Conservation (phyloP, 2,888 invertebrate genomes). For the Melieria omissa region DNA sequence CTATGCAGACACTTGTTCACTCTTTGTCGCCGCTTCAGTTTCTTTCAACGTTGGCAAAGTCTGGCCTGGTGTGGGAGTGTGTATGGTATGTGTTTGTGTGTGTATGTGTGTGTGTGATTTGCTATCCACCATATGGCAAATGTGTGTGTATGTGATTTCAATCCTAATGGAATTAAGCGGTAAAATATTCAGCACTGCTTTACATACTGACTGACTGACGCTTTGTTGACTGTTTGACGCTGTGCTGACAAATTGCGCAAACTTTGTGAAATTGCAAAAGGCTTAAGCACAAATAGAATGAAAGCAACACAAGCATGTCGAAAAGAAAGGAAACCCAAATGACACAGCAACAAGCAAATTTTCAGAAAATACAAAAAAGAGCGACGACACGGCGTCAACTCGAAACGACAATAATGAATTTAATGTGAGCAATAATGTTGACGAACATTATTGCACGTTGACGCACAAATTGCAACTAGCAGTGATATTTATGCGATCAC, state of each 20-base stretch:
- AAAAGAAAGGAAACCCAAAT: background rate
- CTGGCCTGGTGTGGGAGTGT: background rate
- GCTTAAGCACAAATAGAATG: background rate
- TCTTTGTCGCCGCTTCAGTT: background rate
- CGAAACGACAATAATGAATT: no score
- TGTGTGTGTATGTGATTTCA: background rate
- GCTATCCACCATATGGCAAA: background rate
- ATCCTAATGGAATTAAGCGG: background rate
- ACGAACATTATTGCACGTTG: background rate
- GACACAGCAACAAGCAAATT: background rate
- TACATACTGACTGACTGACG: background rate
- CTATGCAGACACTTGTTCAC: background rate
- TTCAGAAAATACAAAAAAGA: background rate
- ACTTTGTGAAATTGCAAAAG: background rate
- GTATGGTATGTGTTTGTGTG: background rate
- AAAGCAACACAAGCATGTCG: background rate
- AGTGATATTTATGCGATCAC: no score
- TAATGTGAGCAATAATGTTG: background rate
- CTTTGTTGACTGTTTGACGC: background rate
- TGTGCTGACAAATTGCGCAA: background rate
- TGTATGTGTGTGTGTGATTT: background rate
- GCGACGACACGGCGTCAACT: no score
- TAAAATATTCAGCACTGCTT: background rate
- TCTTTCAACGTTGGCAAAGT: background rate
- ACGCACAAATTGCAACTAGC: no score